Percentiles rank a stretch among this genome's conserved stretches.
phyloP scores from a whole-genome alignment of 2,113 vertebrate genomes.

The Thermophis baileyi region DNA sequence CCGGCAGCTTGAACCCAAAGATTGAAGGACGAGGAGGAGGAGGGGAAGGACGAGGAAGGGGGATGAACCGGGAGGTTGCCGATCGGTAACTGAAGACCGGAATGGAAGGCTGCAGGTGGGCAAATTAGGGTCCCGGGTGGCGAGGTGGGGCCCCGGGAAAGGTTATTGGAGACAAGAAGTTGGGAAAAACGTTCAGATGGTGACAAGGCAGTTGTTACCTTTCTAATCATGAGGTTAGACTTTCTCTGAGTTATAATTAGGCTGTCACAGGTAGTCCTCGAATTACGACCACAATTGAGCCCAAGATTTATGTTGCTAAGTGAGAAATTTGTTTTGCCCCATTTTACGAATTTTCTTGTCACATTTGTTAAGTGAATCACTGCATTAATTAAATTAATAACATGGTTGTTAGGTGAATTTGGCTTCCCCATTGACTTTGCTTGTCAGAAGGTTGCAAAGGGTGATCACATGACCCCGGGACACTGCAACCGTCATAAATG shows the following conservation, averaged over 20 bases:
- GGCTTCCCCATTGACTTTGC: neutral
- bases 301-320: neutral
- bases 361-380: neutral
- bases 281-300: neutral
- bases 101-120: neutral
- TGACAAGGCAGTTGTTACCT: neutral
- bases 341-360: neutral
- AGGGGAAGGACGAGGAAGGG: too few relatives aligned
- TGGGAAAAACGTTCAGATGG: neutral
- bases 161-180: neutral
- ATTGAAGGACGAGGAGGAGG: neutral
- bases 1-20: neutral
- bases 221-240: neutral
- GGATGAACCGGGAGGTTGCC: neutral
- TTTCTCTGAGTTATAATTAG: neutral
- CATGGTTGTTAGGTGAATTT: neutral
- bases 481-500: neutral
- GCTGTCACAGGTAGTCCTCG: neutral
- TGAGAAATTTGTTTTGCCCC: neutral
- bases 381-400: neutral
- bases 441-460: neutral
- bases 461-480: neutral
- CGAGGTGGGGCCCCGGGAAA: neutral
- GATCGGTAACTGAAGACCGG: neutral
- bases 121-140: neutral